Conservation (phyloP, 1,140 invertebrate species). For the Megalonaias nervosa region DNA sequence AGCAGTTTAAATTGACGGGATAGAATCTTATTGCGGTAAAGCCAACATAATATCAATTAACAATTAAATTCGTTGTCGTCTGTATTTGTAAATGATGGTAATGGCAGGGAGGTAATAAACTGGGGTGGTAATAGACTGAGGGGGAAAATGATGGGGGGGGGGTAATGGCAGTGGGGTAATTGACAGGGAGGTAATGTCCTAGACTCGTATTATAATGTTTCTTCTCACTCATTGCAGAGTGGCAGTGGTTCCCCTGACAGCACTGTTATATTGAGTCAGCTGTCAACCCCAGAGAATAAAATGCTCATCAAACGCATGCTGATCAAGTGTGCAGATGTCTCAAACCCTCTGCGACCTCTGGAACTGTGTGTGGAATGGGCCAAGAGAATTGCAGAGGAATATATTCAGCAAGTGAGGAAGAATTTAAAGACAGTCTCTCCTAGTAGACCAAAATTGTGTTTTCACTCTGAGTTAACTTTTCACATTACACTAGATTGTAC, state of each 20-base stretch:
- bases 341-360: conserved; percentile 91
- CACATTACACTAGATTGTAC: no score
- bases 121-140: no score
- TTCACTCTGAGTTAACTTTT: not conserved
- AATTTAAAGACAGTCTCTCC: not conserved
- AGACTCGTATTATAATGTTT: not conserved
- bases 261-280: conserved; percentile 44
- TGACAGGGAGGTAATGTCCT: no score
- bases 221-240: conserved; percentile 43
- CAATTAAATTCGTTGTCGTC: no score
- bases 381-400: conserved; percentile 88
- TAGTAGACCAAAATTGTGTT: not conserved
- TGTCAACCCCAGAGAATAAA: conserved; percentile 82
- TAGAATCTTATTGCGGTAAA: no score
- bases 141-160: no score
- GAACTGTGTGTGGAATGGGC: conserved; percentile 93
- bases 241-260: conserved; percentile 54
- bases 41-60: no score
- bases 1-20: no score
- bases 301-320: conserved; percentile 92
- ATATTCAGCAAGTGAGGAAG: conserved; percentile 83
- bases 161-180: no score
- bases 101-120: no score
- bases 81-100: no score
- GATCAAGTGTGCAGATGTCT: conserved; percentile 98